These are phyloP conservation scores for Scaptodrosophila lebanonensis DNA, from an alignment of 1,140 invertebrate genomes.

Conservation along the genomic window DNA sequence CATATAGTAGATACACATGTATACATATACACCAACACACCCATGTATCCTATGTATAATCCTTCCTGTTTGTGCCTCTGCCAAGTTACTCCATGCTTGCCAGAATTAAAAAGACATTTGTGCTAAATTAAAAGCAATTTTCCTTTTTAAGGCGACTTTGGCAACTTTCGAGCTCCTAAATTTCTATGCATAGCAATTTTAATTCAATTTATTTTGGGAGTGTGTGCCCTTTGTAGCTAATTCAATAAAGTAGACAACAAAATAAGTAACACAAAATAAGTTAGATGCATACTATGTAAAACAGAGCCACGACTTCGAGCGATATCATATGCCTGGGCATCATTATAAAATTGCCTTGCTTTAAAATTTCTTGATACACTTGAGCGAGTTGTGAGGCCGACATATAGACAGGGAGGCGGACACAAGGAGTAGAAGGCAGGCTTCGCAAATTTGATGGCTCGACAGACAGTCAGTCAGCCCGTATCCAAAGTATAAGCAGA, in stretches of 20 bases:
- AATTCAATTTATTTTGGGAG: slow-evolving; percentile 63
- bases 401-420: slow-evolving; percentile 4
- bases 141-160: slow-evolving; percentile 30
- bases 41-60: too few relatives aligned
- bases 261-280: slow-evolving; percentile 64
- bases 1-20: too few relatives aligned
- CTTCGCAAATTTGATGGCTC: slow-evolving; percentile 49
- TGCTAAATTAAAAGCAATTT: slow-evolving; percentile 69
- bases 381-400: slow-evolving; percentile 6
- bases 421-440: neutral
- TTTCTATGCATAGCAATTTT: slow-evolving; percentile 54
- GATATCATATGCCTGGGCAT: slow-evolving; percentile 7
- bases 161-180: slow-evolving; percentile 20
- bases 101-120: slow-evolving; percentile 66
- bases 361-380: slow-evolving; percentile 36
- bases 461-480: slow-evolving; percentile 24
- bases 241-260: slow-evolving; percentile 68
- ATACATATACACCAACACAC: too few relatives aligned
- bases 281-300: slow-evolving; percentile 32
- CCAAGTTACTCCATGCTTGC: too few relatives aligned
- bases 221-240: slow-evolving; percentile 32
- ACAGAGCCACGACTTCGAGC: too few relatives aligned
- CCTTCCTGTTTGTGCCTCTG: too few relatives aligned
- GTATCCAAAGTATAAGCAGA: slow-evolving; percentile 3
- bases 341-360: slow-evolving; percentile 13